These are phyloP conservation scores for Polyploca ridens DNA, from an alignment of 2,888 invertebrate species.

Conservation along the genomic window DNA sequence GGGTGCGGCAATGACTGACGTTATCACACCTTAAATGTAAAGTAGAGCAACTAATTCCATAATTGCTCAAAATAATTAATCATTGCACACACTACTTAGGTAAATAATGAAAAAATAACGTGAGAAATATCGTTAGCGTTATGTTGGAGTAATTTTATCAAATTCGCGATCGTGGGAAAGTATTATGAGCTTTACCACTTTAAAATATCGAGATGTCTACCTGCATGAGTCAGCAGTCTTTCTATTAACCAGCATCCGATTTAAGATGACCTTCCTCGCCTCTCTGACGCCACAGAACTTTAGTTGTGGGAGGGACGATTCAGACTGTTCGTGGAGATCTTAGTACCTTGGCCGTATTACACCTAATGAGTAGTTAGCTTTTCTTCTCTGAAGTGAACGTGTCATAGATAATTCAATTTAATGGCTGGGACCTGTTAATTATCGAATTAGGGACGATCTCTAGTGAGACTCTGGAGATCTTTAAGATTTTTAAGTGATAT, in stretches of 20 bases:
- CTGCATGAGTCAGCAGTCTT: conserved; percentile 69
- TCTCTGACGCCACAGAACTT: conserved; percentile 14
- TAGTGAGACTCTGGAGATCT: conserved; percentile 38
- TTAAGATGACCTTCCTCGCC: conserved; percentile 34
- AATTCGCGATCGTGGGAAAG: conserved; percentile 81
- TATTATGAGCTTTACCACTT: conserved; percentile 57
- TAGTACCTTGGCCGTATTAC: conserved; percentile 48
- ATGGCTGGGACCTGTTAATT: conserved; percentile 74
- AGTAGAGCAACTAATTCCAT: conserved; percentile 49
- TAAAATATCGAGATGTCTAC: conserved; percentile 57
- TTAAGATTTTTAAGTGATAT: conserved; percentile 22
- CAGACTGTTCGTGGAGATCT: conserved; percentile 37
- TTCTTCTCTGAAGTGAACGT: conserved; percentile 74
- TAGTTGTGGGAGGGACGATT: conserved; percentile 13
- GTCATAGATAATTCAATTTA: conserved; percentile 83
- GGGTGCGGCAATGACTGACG: conserved; percentile 43
- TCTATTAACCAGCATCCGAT: conserved; percentile 51
- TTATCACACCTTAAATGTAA: conserved; percentile 50
- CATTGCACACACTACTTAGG: conserved; percentile 35
- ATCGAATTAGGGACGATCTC: conserved; percentile 71
- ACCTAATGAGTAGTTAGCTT: conserved; percentile 78
- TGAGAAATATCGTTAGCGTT: conserved; percentile 14
- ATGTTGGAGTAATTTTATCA: conserved; percentile 52
- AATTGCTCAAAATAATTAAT: conserved; percentile 59
- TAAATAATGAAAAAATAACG: conserved; percentile 18